Conservation (phyloP, 1,140 invertebrate species). For the Drosophila teissieri region DNA sequence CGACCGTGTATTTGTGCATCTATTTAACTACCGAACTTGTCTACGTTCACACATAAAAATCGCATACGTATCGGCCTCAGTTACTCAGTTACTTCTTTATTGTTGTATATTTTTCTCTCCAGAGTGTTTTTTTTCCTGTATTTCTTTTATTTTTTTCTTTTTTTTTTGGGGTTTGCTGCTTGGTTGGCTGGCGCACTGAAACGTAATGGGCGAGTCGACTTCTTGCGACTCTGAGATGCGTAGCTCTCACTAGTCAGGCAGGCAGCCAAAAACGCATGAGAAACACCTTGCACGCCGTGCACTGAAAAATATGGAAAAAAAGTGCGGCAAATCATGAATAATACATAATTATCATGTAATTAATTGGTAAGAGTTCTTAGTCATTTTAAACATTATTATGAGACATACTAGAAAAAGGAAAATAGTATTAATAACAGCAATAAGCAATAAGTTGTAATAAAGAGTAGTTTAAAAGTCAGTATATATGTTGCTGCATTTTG, state of each 20-base stretch:
- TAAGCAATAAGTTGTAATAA: no score
- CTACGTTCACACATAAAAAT: slow-evolving; percentile 83
- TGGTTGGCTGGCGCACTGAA: slow-evolving; percentile 78
- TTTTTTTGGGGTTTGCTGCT: slow-evolving; percentile 67
- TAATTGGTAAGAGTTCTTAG: no score
- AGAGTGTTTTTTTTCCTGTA: slow-evolving; percentile 2
- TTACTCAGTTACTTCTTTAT: slow-evolving; percentile 24
- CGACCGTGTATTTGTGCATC: slow-evolving; percentile 61
- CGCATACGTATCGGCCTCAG: slow-evolving; percentile 67
- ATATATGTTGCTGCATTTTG: no score
- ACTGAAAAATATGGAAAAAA: slow-evolving; percentile 9
- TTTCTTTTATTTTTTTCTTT: background rate
- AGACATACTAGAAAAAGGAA: no score
- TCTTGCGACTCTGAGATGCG: slow-evolving; percentile 39
- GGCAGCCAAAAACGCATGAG: slow-evolving; percentile 19
- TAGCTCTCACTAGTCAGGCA: slow-evolving; percentile 33
- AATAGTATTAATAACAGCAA: no score
- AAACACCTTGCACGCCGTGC: slow-evolving; percentile 30
- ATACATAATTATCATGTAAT: no score
- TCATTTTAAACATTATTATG: no score
- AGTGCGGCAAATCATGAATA: no score
- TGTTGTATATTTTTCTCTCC: slow-evolving; percentile 23
- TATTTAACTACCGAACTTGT: slow-evolving; percentile 82
- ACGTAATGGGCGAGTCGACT: slow-evolving; percentile 77
- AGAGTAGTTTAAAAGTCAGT: background rate